phyloP scores from a whole-genome alignment of 1,140 invertebrate genomes.

The Dreissena rostriformis region DNA sequence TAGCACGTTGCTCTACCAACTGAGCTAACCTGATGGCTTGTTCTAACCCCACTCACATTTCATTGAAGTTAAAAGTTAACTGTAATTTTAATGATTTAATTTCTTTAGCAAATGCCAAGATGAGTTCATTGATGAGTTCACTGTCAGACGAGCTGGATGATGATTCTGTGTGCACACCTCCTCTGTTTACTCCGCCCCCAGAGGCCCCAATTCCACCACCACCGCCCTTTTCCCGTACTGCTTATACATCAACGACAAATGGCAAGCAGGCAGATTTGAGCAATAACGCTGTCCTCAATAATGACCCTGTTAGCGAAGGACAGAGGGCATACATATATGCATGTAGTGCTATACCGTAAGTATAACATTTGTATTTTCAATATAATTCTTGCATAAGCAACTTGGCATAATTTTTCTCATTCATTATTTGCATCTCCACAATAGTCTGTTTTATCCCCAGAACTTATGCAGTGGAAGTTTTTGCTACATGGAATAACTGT shows the following conservation, averaged over 20 bases:
- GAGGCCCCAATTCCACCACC: slow-evolving; percentile 39
- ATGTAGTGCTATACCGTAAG: slow-evolving; percentile 47
- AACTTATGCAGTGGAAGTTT: too few relatives aligned
- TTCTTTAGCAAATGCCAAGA: background rate
- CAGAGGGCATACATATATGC: slow-evolving; percentile 51
- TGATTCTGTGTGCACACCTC: slow-evolving; percentile 29
- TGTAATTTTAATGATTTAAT: background rate
- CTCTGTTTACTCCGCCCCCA: slow-evolving; percentile 39
- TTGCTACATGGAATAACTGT: too few relatives aligned
- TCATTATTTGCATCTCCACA: too few relatives aligned
- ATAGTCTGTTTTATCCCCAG: too few relatives aligned
- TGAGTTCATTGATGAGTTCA: slow-evolving; percentile 40
- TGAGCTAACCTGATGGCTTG: too few relatives aligned
- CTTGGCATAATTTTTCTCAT: too few relatives aligned
- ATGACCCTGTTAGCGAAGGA: slow-evolving; percentile 37
- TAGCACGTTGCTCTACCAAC: too few relatives aligned
- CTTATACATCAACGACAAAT: slow-evolving; percentile 20
- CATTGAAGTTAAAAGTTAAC: background rate
- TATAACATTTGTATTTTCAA: background rate
- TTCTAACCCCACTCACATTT: too few relatives aligned
- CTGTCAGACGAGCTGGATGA: slow-evolving; percentile 46
- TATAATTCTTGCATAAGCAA: too few relatives aligned
- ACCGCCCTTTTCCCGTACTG: slow-evolving; percentile 37
- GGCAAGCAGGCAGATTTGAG: slow-evolving; percentile 24
- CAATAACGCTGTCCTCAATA: background rate